phyloP scores from a whole-genome alignment of 2,797 vertebrate genomes.

The Notamacropus eugenii region DNA sequence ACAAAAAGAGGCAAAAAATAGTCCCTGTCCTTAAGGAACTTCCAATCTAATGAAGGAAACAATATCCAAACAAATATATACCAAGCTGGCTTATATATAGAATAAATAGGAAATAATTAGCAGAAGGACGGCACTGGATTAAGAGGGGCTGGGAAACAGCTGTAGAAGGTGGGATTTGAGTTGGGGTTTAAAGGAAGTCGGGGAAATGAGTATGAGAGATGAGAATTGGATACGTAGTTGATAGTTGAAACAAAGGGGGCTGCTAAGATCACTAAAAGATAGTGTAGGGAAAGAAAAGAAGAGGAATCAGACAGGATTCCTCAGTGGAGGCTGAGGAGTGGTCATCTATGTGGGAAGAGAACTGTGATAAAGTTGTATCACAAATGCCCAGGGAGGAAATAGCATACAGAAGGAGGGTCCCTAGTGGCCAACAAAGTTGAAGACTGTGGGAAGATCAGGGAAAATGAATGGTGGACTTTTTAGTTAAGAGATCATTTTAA shows the following conservation, averaged over 20 bases:
- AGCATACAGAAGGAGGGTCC: neutral
- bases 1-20: neutral
- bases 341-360: neutral
- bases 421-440: neutral
- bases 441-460: neutral
- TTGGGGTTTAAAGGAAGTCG: neutral
- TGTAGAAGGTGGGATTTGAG: neutral
- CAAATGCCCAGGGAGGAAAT: neutral
- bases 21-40: neutral
- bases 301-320: neutral
- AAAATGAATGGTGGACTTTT: neutral
- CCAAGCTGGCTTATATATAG: neutral
- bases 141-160: neutral
- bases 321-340: neutral
- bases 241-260: neutral
- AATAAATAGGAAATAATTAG: neutral
- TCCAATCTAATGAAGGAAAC: neutral
- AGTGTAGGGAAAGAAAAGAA: neutral
- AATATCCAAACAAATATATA: neutral
- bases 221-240: neutral
- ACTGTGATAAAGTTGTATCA: neutral
- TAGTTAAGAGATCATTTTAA: neutral
- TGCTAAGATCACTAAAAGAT: neutral
- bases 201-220: neutral
- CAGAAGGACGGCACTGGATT: neutral